These are phyloP conservation scores for Neocrepidodera transversa DNA, from an alignment of 2,888 invertebrate species.

Conservation along the genomic window DNA sequence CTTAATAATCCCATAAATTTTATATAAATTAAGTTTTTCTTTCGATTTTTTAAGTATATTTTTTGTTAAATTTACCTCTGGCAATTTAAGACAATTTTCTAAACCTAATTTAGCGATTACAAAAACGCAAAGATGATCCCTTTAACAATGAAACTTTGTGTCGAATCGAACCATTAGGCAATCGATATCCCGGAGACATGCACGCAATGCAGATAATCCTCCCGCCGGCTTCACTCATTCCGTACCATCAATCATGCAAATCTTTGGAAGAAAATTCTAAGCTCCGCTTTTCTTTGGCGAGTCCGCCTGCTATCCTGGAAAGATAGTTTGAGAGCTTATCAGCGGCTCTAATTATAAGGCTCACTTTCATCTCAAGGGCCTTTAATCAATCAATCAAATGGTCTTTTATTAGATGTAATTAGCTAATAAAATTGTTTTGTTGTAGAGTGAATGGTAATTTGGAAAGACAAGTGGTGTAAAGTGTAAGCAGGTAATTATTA, in stretches of 20 bases:
- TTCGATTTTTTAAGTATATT: too few relatives aligned
- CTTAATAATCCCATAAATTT: too few relatives aligned
- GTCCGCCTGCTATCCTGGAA: conserved; percentile 7
- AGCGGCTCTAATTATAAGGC: conserved; percentile 21
- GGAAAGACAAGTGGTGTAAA: too few relatives aligned
- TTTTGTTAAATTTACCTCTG: too few relatives aligned
- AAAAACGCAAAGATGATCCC: too few relatives aligned
- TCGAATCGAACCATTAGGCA: conserved; percentile 35
- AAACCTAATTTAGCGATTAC: too few relatives aligned
- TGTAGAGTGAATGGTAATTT: too few relatives aligned
- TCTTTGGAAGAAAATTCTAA: conserved; percentile 41
- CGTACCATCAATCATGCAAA: conserved; percentile 57
- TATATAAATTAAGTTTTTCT: too few relatives aligned
- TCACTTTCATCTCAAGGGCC: conserved; percentile 16
- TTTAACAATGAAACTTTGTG: conserved; percentile 14
- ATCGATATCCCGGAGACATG: conserved; percentile 49
- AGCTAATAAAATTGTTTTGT: conserved; percentile 12
- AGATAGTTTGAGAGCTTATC: conserved; percentile 26
- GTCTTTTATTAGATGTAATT: conserved; percentile 7
- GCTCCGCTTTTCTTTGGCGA: conserved; percentile 21
- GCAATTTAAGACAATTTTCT: too few relatives aligned
- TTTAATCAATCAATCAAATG: conserved; percentile 19
- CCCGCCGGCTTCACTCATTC: conserved; percentile 51
- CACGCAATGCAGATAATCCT: conserved; percentile 57
- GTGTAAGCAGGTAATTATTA: too few relatives aligned